A percentile compares a stretch with the other conserved stretches of the same genome.
These are phyloP conservation scores for Camptogramma bilineatum DNA, from an alignment of 2,888 invertebrate species.

Conservation along the genomic window DNA sequence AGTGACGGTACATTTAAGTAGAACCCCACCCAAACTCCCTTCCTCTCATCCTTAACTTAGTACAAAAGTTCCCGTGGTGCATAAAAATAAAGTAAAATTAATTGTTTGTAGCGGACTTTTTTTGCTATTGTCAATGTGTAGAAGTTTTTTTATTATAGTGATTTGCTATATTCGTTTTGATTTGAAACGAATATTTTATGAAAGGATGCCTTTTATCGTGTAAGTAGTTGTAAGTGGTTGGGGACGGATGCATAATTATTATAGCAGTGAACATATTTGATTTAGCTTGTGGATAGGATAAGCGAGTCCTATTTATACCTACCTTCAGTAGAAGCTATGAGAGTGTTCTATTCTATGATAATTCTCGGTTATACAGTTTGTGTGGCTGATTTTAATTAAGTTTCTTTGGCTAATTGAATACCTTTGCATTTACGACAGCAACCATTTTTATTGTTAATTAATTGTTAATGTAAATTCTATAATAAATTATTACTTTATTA, in stretches of 20 bases:
- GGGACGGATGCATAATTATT: slow-evolving; percentile 70
- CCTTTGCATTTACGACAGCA: slow-evolving; percentile 72
- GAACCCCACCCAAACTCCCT: slow-evolving; percentile 51
- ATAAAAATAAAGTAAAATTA: slow-evolving; percentile 64
- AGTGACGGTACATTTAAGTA: slow-evolving; percentile 51
- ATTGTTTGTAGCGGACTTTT: slow-evolving; percentile 65
- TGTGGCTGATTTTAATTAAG: slow-evolving; percentile 59
- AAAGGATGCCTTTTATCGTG: slow-evolving; percentile 82
- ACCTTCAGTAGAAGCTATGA: slow-evolving; percentile 59
- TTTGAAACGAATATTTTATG: slow-evolving; percentile 71
- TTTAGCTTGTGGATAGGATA: slow-evolving; percentile 65
- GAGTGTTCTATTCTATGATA: slow-evolving; percentile 59
- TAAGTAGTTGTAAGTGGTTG: slow-evolving; percentile 78
- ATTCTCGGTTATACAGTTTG: slow-evolving; percentile 53
- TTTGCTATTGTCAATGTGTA: slow-evolving; percentile 74
- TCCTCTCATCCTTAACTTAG: slow-evolving; percentile 52
- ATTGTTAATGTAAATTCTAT: slow-evolving; percentile 80
- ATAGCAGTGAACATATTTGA: slow-evolving; percentile 65
- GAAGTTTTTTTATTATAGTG: slow-evolving; percentile 67
- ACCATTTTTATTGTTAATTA: slow-evolving; percentile 77
- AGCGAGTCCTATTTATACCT: slow-evolving; percentile 64
- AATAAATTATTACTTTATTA: slow-evolving; percentile 78
- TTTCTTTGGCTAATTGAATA: slow-evolving; percentile 67
- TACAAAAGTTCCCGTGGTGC: slow-evolving; percentile 76
- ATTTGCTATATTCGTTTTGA: slow-evolving; percentile 71